Base-by-base conservation (phyloP, 1,140 invertebrate species). In the Drosophila mojavensis region DNA sequence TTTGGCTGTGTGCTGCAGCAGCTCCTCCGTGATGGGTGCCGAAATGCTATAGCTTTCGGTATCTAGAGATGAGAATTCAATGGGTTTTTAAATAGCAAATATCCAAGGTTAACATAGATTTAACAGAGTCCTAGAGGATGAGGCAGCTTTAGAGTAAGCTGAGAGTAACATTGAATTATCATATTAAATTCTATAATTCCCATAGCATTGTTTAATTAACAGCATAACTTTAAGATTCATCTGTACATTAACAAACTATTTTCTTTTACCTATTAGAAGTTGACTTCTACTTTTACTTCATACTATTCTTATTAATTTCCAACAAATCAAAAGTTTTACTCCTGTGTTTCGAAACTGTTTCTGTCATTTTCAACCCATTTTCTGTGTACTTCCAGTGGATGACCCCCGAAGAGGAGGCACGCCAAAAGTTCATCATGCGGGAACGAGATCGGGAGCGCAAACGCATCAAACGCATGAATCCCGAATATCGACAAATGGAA, bases 11-110 rank as follows among this genome's bases (percentile, higher is more conserved):
- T 94, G 92, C 28, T 95, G 92, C 3, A 96, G 81, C 2, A 97
- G 93, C 91, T 97, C 96, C 33, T 94, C 93, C 28, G 95, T 94
- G 13, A 96, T 93, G 43, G 95, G 90, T 13, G 95, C 92, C 59
- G 94, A 91, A 5, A 95, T 91, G 48, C 56, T 61, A 48, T 85
- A 90, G 67, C 65, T 85, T 70, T 92, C 79, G 20, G 88, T 75
- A 71, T 89, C 91, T 92, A 50, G 4, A 17, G 13, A 2, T 3
- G 6, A 50, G 20, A 36, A 4, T n/a, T 10, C 3, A 20, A 28
- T 11, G 20, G 5, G 39, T 1, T 39, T 28, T 28, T 0, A 28
- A 28, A 28, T 28, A 28, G 26, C 2, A 0, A 28, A 28, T 28
- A 28, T 28, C 0, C 5, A 30, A 4, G 0, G 28, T 30, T 30